A percentile compares a stretch with the other conserved stretches of the same genome.
phyloP scores from a whole-genome alignment of 2,888 invertebrate species.

The Epinotia brunnichana region DNA sequence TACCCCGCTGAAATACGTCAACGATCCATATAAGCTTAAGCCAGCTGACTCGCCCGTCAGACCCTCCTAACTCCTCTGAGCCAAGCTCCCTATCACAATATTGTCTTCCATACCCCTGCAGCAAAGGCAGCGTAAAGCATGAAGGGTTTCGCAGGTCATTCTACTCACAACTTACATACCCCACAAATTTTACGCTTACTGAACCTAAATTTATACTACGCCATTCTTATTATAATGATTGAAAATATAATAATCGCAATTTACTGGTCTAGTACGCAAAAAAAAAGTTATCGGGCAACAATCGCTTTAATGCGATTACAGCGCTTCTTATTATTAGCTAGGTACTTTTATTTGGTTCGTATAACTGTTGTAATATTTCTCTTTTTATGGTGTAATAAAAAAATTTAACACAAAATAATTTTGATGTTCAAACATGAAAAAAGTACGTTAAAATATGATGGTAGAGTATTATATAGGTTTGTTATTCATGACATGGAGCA shows the following conservation, averaged over 20 bases:
- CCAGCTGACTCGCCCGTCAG: conserved; percentile 35
- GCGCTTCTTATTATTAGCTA: too few species aligned
- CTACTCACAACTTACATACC: neutral
- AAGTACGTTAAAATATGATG: too few species aligned
- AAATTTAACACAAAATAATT: neutral
- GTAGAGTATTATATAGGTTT: too few species aligned
- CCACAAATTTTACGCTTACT: neutral
- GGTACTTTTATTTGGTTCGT: too few species aligned
- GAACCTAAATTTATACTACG: neutral
- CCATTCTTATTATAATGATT: neutral
- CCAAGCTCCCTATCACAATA: conserved; percentile 27
- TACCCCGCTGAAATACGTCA: conserved; percentile 8
- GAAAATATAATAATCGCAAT: neutral
- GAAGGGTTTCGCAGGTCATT: conserved; percentile 20
- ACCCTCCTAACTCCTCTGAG: conserved; percentile 27
- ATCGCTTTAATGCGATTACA: too few species aligned
- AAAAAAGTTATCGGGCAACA: too few species aligned
- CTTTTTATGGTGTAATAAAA: neutral
- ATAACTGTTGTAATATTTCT: neutral
- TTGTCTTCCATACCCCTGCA: conserved; percentile 25
- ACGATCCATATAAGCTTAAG: conserved; percentile 12
- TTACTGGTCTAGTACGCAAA: too few species aligned
- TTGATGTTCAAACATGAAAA: neutral
- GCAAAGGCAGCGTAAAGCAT: conserved; percentile 23
- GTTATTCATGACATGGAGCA: neutral